A percentile compares a stretch with the other conserved stretches of the same genome.
Evolutionary conservation across 1,140 invertebrate species (phyloP).

Genomic region (Drosophila ironensis): DNA sequence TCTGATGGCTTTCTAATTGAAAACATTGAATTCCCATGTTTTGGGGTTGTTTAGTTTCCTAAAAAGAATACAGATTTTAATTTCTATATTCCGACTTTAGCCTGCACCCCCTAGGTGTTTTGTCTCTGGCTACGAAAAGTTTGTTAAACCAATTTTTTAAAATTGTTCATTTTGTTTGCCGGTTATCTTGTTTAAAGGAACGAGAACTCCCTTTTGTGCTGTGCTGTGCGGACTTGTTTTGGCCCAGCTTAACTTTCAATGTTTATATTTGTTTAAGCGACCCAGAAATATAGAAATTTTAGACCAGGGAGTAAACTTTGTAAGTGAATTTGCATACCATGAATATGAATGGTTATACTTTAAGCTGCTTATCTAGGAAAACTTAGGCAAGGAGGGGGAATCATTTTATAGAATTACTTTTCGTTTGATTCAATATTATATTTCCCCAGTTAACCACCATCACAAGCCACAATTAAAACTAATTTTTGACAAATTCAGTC

Average conservation of each 20-base stretch:
- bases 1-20: conserved; percentile 54
- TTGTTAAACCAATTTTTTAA: conserved; percentile 12
- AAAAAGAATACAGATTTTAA: conserved; percentile 44
- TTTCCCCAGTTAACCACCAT: no score
- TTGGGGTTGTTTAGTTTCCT: conserved; percentile 5
- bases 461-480: no score
- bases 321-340: conserved; percentile 11
- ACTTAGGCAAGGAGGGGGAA: no score
- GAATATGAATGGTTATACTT: background rate
- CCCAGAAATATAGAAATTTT: conserved; percentile 63
- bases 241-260: conserved; percentile 37
- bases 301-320: conserved; percentile 10
- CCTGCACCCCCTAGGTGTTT: conserved; percentile 32
- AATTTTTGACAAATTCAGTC: no score
- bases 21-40: conserved; percentile 62
- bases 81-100: conserved; percentile 40
- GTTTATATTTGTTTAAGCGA: conserved; percentile 59
- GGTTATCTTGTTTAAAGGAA: conserved; percentile 39
- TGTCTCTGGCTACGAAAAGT: conserved; percentile 36
- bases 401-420: no score
- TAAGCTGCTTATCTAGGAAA: background rate
- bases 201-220: conserved; percentile 15
- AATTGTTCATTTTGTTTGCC: conserved; percentile 29
- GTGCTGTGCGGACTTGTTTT: conserved; percentile 23
- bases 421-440: no score